Base-by-base conservation (phyloP, 35 echinoderm and acorn worm genomes). In the Heliocidaris erythrogramma region DNA sequence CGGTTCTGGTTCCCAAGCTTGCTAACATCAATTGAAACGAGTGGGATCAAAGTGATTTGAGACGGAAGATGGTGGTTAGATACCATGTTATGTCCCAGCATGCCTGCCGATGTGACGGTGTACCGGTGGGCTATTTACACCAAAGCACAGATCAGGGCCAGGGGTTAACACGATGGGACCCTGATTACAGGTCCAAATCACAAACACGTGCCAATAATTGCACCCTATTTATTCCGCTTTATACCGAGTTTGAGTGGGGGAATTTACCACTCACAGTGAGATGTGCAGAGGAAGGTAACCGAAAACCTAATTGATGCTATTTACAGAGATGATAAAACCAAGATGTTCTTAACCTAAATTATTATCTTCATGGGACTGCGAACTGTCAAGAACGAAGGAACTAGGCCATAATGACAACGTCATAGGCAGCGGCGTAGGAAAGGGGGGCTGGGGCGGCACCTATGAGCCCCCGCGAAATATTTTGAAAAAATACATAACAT, bases 141-240 rank as follows among this genome's bases (percentile, higher is more conserved):
- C 87, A 42, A 14, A 47, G 29, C 31, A 47, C 18, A 48, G 47
- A 32, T 47, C 12, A 47, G 87, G 47, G 31, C 87, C 47, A 47
- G 87, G 47, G 87, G 87, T 89, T 89, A 89, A 89, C 31, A 18
- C 87, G 87, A 89, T 89, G 87, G 87, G 87, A 89, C 87, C 87
- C 87, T 30, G 87, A 89, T 89, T 89, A 48, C 87, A n/a, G 32
- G 32, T 6, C 31, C 31, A 89, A 89, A 89, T 89, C 87, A 42
- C 87, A 47, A 47, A 2, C 87, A 89, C 87, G 87, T 89, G 87
- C 87, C 31, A 48, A 9, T 9, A 89, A 89, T 89, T 89, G 47
- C 87, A 21, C 87, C 87, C 87, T 89, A 47, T 89, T 89, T 89
- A 89, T 48, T 48, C 87, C 16, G 65, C 65, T 78, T 78, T 78